Conservation (phyloP, 2,113 vertebrate species). For the Electrona antarctica region DNA sequence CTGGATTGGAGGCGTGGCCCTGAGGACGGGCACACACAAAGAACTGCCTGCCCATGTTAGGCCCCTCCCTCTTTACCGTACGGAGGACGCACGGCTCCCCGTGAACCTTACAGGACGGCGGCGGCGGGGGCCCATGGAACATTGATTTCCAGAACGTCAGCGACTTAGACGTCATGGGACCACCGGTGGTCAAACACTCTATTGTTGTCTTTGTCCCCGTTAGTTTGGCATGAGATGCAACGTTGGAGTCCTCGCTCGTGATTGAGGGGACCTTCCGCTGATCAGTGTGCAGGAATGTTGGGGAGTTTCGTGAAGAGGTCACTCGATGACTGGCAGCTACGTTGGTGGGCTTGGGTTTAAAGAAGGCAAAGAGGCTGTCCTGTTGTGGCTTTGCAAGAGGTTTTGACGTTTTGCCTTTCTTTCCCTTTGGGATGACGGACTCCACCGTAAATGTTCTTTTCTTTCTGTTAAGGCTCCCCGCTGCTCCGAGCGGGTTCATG, state of each 20-base stretch:
- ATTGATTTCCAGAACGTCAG: constrained; percentile 83
- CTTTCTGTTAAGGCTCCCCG: constrained; percentile 23
- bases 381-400: constrained; percentile 75
- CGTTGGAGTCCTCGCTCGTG: not conserved
- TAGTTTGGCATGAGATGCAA: not conserved
- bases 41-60: constrained; percentile 86
- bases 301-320: constrained; percentile 9
- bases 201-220: constrained; percentile 1
- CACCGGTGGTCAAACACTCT: not conserved
- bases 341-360: constrained; percentile 72
- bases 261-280: not conserved
- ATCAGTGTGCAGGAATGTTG: not conserved
- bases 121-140: constrained; percentile 79
- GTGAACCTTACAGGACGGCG: constrained; percentile 83
- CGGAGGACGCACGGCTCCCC: constrained; percentile 86
- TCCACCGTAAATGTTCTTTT: constrained; percentile 63
- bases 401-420: constrained; percentile 66
- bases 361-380: constrained; percentile 82
- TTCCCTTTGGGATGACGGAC: constrained; percentile 56
- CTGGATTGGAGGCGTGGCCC: constrained; percentile 84
- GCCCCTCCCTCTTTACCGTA: constrained; percentile 88
- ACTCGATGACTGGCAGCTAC: not conserved
- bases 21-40: constrained; percentile 86
- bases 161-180: constrained; percentile 45
- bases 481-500: constrained; percentile 38